These are phyloP conservation scores for Rhagophthalmus giganteus DNA, from an alignment of 2,888 invertebrate genomes.

Conservation along the genomic window DNA sequence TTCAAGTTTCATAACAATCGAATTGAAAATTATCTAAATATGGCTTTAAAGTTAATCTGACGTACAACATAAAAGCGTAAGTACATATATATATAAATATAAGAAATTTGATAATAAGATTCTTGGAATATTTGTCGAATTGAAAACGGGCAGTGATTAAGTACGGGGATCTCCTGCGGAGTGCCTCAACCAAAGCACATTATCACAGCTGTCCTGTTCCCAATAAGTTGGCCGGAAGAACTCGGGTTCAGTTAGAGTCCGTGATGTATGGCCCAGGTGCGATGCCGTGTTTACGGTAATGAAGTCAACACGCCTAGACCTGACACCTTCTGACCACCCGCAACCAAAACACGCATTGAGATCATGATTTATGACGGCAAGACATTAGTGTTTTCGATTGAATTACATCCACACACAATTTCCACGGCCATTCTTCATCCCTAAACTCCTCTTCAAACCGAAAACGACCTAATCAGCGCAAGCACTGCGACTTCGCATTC, in stretches of 20 bases:
- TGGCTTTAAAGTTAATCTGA: constrained; percentile 11
- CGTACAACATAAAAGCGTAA: background rate
- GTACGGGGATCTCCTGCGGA: constrained; percentile 34
- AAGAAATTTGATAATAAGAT: background rate
- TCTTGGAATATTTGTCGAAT: constrained; percentile 5
- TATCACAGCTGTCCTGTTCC: constrained; percentile 41
- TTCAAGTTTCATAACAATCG: constrained; percentile 14
- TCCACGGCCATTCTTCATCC: constrained; percentile 38
- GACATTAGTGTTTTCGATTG: constrained; percentile 40
- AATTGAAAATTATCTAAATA: constrained; percentile 19
- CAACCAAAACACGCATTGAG: constrained; percentile 49
- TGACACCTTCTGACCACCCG: constrained; percentile 49
- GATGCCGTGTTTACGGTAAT: constrained; percentile 46
- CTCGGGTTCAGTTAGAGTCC: constrained; percentile 21
- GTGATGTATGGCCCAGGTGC: constrained; percentile 49
- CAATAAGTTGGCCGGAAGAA: constrained; percentile 40
- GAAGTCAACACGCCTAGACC: constrained; percentile 48
- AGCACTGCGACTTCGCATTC: constrained; percentile 23
- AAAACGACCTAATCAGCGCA: constrained; percentile 35
- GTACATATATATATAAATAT: too few relatives aligned
- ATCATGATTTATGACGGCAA: constrained; percentile 47
- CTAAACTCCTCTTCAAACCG: constrained; percentile 22
- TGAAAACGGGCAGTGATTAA: constrained; percentile 35
- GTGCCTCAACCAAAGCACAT: constrained; percentile 39
- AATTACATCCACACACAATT: constrained; percentile 40